These are phyloP conservation scores for Pemphigus obesinymphae DNA, from an alignment of 1,140 invertebrate genomes.

Conservation along the genomic window DNA sequence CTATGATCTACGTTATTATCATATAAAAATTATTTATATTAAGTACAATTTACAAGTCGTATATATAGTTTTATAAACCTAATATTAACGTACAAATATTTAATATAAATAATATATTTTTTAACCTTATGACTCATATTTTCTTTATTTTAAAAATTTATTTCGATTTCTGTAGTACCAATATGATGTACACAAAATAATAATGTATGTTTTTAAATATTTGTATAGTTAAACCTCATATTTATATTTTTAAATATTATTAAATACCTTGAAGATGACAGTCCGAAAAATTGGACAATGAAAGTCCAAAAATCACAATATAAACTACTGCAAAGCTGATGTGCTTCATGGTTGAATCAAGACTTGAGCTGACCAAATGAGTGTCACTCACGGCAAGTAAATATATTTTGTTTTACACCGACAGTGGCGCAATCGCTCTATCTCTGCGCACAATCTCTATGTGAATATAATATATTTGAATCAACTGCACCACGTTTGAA, in stretches of 20 bases:
- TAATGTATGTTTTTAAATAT: background rate
- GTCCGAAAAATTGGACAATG: background rate
- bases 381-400: background rate
- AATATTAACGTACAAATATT: too few species aligned
- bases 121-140: background rate
- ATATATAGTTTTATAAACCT: too few species aligned
- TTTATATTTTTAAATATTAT: too few species aligned
- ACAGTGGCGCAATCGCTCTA: background rate
- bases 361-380: conserved; percentile 31
- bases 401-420: background rate
- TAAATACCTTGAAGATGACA: conserved; percentile 30
- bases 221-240: too few species aligned
- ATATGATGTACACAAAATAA: too few species aligned
- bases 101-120: too few species aligned
- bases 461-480: background rate
- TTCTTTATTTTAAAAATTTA: background rate
- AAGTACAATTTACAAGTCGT: too few species aligned
- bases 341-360: conserved; percentile 28
- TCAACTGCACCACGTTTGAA: background rate
- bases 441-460: background rate
- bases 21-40: too few species aligned
- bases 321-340: conserved; percentile 33
- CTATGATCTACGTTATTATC: too few species aligned
- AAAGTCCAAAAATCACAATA: conserved; percentile 27
- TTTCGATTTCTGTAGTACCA: background rate